These are phyloP conservation scores for Ostrea edulis DNA, from an alignment of 1,140 invertebrate genomes.

Conservation along the genomic window DNA sequence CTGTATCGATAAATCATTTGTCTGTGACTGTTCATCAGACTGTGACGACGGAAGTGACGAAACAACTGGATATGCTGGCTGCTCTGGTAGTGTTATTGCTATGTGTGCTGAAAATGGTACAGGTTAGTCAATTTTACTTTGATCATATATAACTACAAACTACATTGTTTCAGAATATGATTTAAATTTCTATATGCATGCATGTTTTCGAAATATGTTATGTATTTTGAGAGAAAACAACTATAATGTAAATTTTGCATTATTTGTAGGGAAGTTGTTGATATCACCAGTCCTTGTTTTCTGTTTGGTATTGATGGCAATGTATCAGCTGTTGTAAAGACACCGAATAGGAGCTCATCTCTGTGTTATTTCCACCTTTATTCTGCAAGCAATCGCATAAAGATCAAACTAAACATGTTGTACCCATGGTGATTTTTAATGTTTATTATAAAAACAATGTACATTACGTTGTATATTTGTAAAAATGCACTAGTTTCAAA, in stretches of 20 bases:
- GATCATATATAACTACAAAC: no score
- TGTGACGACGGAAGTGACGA: constrained; percentile 62
- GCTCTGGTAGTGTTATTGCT: neutral
- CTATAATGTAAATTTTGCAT: neutral
- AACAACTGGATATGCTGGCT: constrained; percentile 42
- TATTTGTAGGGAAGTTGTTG: neutral
- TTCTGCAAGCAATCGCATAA: no score
- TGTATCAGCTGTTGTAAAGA: neutral
- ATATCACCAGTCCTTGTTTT: neutral
- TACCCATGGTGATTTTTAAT: no score
- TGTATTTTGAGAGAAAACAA: neutral
- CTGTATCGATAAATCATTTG: constrained; percentile 53
- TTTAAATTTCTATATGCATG: no score
- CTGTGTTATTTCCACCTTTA: neutral
- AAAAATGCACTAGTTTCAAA: no score
- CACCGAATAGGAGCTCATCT: neutral
- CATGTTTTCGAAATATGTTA: no score
- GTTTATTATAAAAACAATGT: no score
- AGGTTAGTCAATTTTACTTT: neutral
- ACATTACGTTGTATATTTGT: no score
- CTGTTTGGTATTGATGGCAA: neutral
- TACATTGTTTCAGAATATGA: neutral
- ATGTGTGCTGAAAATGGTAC: constrained; percentile 3
- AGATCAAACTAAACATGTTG: no score
- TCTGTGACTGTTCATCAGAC: constrained; percentile 53